Evolutionary conservation across 2,797 vertebrate species (phyloP).

Genomic region (Falco cherrug): DNA sequence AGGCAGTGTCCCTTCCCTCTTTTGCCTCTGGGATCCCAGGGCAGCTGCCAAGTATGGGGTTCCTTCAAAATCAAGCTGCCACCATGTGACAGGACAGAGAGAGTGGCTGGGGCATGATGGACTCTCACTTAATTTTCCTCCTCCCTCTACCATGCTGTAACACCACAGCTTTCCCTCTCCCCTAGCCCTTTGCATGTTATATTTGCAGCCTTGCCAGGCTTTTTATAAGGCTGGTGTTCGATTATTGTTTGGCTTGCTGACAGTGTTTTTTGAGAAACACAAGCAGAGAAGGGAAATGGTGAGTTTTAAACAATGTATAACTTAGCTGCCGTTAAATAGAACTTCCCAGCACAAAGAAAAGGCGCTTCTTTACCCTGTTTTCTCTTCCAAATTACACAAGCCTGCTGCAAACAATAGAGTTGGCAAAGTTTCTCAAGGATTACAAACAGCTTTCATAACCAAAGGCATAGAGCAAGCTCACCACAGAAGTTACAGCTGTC

Average conservation of each 20-base stretch:
- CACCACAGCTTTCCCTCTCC: background rate
- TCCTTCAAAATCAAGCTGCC: background rate
- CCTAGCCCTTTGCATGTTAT: background rate
- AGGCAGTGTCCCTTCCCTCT: background rate
- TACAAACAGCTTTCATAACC: background rate
- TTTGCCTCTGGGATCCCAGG: background rate
- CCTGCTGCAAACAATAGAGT: background rate
- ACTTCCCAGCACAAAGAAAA: background rate
- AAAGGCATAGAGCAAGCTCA: background rate
- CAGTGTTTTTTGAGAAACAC: background rate
- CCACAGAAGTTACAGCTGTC: background rate
- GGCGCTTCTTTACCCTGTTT: background rate
- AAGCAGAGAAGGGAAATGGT: background rate
- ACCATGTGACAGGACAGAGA: fast-evolving
- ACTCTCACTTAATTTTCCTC: background rate
- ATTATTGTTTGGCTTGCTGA: background rate
- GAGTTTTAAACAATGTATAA: constrained; percentile 13
- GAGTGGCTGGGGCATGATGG: background rate
- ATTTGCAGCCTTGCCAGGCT: background rate
- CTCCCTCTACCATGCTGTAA: background rate
- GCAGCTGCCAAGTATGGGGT: fast-evolving
- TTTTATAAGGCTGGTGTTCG: background rate
- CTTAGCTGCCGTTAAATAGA: background rate
- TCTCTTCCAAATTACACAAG: background rate
- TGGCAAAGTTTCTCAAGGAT: background rate